phyloP scores from a whole-genome alignment of 1,140 invertebrate species.

The Babylonia areolata region DNA sequence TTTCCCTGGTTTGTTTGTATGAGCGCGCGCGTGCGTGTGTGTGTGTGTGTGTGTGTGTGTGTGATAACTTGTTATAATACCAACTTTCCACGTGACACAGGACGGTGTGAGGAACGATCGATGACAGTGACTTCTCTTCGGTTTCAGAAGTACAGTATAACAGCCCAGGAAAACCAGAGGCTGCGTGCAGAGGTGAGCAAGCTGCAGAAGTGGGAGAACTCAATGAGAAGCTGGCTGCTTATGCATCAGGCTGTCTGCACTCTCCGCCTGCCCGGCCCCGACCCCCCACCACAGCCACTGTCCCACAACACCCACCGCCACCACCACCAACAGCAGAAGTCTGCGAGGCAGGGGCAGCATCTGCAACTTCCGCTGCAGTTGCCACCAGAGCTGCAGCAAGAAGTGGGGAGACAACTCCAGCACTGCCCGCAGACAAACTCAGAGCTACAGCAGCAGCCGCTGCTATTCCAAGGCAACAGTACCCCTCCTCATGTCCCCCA shows the following conservation, averaged over 20 bases:
- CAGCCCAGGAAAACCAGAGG: neutral
- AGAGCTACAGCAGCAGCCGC: constrained; percentile 7
- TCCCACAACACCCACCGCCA: neutral
- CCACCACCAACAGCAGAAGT: neutral
- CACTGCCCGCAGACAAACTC: too few species aligned
- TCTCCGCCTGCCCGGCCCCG: neutral
- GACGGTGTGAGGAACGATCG: too few species aligned
- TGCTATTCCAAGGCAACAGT: neutral
- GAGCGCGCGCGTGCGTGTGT: constrained; percentile 22
- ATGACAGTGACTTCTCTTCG: too few species aligned
- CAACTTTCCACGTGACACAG: too few species aligned
- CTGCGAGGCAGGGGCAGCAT: neutral
- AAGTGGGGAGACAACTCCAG: too few species aligned
- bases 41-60: neutral
- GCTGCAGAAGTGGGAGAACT: neutral
- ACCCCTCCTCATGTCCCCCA: neutral
- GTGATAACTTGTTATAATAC: neutral
- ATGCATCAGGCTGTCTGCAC: neutral
- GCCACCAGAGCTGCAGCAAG: neutral
- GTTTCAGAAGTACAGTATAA: neutral
- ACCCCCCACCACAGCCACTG: neutral
- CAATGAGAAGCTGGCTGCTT: neutral
- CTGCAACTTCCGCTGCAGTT: neutral
- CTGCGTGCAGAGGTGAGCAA: neutral
- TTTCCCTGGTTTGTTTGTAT: constrained; percentile 13